A percentile compares a stretch with the other conserved stretches of the same genome.
Conservation (phyloP, 1,140 invertebrate genomes). For the Drosophila ercepeae region DNA sequence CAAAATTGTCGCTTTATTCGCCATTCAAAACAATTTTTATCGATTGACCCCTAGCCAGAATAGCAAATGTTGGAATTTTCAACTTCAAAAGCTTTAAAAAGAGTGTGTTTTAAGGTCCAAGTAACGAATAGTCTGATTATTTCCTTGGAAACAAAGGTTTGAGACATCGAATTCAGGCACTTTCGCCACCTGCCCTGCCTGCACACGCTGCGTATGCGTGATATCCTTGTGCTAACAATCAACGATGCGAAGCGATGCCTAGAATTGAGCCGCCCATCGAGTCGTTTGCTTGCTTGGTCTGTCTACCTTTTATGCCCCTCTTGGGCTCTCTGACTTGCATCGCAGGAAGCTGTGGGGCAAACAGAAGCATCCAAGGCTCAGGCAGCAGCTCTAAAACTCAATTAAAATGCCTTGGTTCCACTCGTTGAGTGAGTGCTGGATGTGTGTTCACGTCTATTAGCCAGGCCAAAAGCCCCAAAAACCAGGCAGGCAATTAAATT, state of each 20-base stretch:
- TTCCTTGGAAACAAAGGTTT: not conserved
- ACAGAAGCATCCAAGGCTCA: constrained; percentile 11
- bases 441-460: constrained; percentile 25
- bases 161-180: constrained; percentile 24
- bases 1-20: constrained; percentile 76
- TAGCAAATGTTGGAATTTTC: not conserved
- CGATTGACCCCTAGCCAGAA: constrained; percentile 42
- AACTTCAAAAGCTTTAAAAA: not conserved
- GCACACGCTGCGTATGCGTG: constrained; percentile 38
- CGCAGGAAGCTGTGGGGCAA: not conserved
- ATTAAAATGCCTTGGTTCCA: constrained; percentile 55
- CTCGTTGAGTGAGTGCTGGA: constrained; percentile 1
- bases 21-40: constrained; percentile 74
- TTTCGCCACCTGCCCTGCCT: constrained; percentile 2
- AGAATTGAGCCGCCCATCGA: constrained; percentile 55
- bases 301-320: constrained; percentile 4
- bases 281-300: constrained; percentile 17
- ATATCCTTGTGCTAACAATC: constrained; percentile 34
- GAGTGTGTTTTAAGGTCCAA: not conserved
- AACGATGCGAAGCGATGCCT: constrained; percentile 16
- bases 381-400: constrained; percentile 54
- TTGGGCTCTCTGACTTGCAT: not conserved
- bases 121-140: not conserved
- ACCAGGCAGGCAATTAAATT: constrained; percentile 61
- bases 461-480: constrained; percentile 5